Base-by-base conservation (phyloP, 1,140 invertebrate genomes). In the Zaprionus tsacasi region DNA sequence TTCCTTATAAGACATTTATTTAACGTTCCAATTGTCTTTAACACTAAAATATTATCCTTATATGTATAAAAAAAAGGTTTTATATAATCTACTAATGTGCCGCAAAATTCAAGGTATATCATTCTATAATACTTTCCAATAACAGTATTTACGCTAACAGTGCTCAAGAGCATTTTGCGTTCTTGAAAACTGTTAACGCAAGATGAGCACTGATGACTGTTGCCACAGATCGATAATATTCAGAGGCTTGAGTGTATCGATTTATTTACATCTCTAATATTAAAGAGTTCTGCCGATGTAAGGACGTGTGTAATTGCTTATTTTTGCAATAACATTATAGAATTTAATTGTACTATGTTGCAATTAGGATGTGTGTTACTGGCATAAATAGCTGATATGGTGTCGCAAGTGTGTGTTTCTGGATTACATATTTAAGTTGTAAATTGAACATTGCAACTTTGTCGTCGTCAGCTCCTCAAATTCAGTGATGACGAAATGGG, bases 391-490 rank as follows among this genome's bases (percentile, higher is more conserved):
- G 45, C 13, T 6, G 35, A 13, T 30, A 59, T 59, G 7, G 1
- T 54, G 6, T 35, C 8, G 11, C 6, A 30, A 54, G 27, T 50
- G 13, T 36, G 21, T 60, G 40, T 30, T 35, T 35, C 10, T 35
- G 66, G 52, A 7, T 38, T 12, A 25, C 38, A 36, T 56, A 55
- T 63, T 21, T 54, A n/a, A 56, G 36, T 30, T 64, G 25, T 40
- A 45, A 61, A 57, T n/a, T 13, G 58, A 11, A 2, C 7, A 30
- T n/a, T 70, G 1, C 36, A 60, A 60, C 56, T 61, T 87, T 86
- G 82, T 61, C 68, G 48, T 79, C 76, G 76, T 79, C 83, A 88
- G 82, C 83, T 68, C 57, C 50, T 36, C 30, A 65, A 36, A 33
- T 27, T 11, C 21, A 86, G 82, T 67, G 82, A 70, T 83, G 81